A percentile compares a stretch with the other conserved stretches of the same genome.
These are phyloP conservation scores for Drosophila subsilvestris DNA, from an alignment of 2,888 invertebrate genomes.

Conservation along the genomic window DNA sequence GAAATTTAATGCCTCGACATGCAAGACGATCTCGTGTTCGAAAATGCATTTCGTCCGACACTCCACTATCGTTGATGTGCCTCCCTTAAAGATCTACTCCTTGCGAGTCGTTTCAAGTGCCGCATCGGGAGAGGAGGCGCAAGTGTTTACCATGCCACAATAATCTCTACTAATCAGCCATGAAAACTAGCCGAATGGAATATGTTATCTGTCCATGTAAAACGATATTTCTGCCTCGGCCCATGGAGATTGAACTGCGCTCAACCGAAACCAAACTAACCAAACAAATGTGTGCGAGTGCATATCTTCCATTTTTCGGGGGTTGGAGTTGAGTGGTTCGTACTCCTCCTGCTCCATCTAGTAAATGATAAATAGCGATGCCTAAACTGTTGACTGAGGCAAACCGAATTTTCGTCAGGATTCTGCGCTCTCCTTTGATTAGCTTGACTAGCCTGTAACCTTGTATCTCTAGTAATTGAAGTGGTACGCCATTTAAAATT, in stretches of 20 bases:
- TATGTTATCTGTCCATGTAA: constrained; percentile 41
- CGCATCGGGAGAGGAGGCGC: constrained; percentile 34
- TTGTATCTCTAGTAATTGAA: constrained; percentile 31
- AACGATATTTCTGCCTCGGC: constrained; percentile 37
- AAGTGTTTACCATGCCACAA: constrained; percentile 65
- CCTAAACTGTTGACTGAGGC: constrained; percentile 52
- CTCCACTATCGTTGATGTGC: constrained; percentile 43
- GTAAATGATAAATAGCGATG: constrained; percentile 47
- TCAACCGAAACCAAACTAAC: constrained; percentile 44
- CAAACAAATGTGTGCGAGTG: constrained; percentile 40
- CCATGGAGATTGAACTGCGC: constrained; percentile 20
- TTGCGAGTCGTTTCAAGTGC: constrained; percentile 59
- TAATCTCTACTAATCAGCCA: constrained; percentile 74
- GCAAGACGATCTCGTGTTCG: constrained; percentile 47
- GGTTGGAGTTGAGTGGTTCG: constrained; percentile 16
- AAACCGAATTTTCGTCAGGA: constrained; percentile 43
- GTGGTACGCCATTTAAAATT: constrained; percentile 40
- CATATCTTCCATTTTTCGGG: constrained; percentile 15
- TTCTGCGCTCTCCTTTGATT: constrained; percentile 33
- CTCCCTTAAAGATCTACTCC: constrained; percentile 26
- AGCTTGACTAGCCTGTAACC: constrained; percentile 21
- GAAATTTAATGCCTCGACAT: constrained; percentile 56
- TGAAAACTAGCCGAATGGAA: constrained; percentile 48
- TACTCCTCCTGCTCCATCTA: constrained; percentile 7
- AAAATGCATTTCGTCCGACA: constrained; percentile 44